A percentile compares a stretch with the other conserved stretches of the same genome.
Conservation (phyloP, 2,113 vertebrate species). For the Empidonax traillii region DNA sequence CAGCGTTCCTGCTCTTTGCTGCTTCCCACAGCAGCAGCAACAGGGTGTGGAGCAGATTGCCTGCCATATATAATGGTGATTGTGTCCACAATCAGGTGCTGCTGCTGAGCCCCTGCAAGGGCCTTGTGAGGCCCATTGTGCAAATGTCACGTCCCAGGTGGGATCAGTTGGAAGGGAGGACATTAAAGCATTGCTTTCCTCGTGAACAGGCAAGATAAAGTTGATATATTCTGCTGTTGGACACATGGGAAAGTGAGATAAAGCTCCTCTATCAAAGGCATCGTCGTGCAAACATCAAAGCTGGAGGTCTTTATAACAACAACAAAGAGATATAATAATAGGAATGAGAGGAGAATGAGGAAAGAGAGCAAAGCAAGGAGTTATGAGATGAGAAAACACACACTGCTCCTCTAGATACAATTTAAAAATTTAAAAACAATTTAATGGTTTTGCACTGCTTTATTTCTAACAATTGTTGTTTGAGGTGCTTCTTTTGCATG, state of each 20-base stretch:
- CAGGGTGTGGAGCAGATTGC: background rate
- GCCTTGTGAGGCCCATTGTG: constrained; percentile 39
- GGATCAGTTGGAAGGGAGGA: background rate
- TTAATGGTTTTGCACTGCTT: background rate
- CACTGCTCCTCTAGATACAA: background rate
- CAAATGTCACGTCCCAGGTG: constrained; percentile 39
- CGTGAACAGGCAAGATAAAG: constrained; percentile 77
- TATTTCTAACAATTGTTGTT: background rate
- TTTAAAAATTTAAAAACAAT: background rate
- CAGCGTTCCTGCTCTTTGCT: background rate
- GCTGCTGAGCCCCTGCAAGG: constrained; percentile 36
- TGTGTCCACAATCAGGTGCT: background rate
- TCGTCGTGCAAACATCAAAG: background rate
- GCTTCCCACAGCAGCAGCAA: background rate
- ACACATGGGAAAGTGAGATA: constrained; percentile 54
- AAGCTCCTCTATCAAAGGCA: background rate
- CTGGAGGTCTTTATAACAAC: background rate
- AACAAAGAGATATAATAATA: background rate
- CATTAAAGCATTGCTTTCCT: constrained; percentile 27
- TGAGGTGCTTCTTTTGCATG: background rate
- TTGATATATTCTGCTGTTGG: constrained; percentile 1
- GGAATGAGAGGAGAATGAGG: background rate
- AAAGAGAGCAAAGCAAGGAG: background rate
- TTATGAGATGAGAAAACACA: background rate
- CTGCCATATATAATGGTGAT: constrained; percentile 8